A percentile compares a stretch with the other conserved stretches of the same genome.
These are phyloP conservation scores for Crotophaga sulcirostris DNA, from an alignment of 2,113 vertebrate species.

Conservation along the genomic window DNA sequence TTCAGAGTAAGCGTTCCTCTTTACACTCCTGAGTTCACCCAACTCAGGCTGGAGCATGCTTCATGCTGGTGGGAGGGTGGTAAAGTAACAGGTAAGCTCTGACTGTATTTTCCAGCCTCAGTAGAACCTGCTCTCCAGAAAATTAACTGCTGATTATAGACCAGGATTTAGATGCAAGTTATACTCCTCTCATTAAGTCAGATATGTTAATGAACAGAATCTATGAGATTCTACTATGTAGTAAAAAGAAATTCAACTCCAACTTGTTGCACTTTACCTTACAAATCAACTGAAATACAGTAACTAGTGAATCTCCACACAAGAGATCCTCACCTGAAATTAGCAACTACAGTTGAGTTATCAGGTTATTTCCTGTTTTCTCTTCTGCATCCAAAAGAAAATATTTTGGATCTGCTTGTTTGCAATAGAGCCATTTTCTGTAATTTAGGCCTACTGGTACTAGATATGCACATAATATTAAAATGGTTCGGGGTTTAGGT, in stretches of 20 bases:
- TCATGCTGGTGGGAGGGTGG: rapidly evolving
- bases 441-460: not conserved
- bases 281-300: not conserved
- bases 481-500: not conserved
- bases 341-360: not conserved
- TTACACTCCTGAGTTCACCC: rapidly evolving
- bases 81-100: too few relatives aligned
- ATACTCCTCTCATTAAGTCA: not conserved
- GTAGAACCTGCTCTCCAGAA: not conserved
- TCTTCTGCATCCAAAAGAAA: not conserved
- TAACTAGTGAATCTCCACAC: rapidly evolving
- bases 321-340: not conserved
- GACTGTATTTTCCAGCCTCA: too few relatives aligned
- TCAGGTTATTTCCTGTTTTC: rapidly evolving
- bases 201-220: not conserved
- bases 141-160: not conserved
- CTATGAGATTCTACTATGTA: rapidly evolving
- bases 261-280: not conserved
- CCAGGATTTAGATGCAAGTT: not conserved
- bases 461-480: not conserved
- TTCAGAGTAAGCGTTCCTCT: rapidly evolving
- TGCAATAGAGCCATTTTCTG: not conserved
- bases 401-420: rapidly evolving
- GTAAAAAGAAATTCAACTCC: not conserved
- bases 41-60: rapidly evolving